Conservation (phyloP, 2,888 invertebrate species). For the Aphodius sticticus region DNA sequence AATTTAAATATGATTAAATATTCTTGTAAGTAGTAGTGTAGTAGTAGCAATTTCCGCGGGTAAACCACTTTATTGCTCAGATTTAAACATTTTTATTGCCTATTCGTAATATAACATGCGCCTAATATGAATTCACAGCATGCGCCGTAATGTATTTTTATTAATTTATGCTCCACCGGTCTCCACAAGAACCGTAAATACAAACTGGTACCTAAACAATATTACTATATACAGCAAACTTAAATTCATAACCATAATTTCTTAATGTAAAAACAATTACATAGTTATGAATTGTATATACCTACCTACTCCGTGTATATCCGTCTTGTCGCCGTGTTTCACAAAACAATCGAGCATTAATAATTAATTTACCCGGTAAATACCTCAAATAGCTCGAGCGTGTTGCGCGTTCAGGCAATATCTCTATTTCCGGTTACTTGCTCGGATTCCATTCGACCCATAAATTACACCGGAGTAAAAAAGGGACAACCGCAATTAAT, state of each 20-base stretch:
- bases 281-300: neutral
- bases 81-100: neutral
- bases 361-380: constrained; percentile 4
- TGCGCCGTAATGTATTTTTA: neutral
- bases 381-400: constrained; percentile 4
- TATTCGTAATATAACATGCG: neutral
- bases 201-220: neutral
- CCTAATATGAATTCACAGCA: neutral
- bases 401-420: neutral
- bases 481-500: constrained; percentile 4
- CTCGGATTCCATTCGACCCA: neutral
- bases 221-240: neutral
- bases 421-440: neutral
- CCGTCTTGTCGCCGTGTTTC: constrained; percentile 4
- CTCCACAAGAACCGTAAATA: neutral
- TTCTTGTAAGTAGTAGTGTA: neutral
- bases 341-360: neutral
- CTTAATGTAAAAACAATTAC: neutral
- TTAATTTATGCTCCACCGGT: neutral
- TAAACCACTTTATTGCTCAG: neutral
- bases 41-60: neutral
- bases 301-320: neutral
- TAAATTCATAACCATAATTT: neutral
- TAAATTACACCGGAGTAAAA: neutral
- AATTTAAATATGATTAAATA: constrained; percentile 4